phyloP scores from a whole-genome alignment of 2,113 vertebrate genomes.

The Pachyramphus minor region DNA sequence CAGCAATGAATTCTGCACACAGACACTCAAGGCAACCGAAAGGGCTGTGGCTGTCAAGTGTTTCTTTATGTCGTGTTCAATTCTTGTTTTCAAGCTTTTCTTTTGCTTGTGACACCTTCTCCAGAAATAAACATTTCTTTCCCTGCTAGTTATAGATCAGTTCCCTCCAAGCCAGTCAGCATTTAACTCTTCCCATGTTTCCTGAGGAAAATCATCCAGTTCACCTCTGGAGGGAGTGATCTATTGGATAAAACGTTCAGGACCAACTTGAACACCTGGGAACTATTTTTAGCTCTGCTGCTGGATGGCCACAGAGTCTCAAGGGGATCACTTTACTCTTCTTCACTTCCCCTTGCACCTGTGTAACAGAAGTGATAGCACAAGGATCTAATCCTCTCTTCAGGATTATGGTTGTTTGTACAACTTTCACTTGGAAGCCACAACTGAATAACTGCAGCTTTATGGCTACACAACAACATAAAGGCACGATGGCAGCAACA shows the following conservation, averaged over 20 bases:
- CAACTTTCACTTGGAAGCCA: not conserved
- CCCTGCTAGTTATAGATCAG: not conserved
- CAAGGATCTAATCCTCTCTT: not conserved
- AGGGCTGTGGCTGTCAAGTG: not conserved
- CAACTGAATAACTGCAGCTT: not conserved
- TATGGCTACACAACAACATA: not conserved
- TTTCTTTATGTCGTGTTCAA: not conserved
- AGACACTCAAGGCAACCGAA: not conserved
- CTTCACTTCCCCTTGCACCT: not conserved
- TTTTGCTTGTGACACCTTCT: not conserved
- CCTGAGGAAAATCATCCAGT: not conserved
- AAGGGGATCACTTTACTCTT: not conserved
- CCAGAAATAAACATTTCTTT: not conserved
- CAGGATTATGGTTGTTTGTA: not conserved
- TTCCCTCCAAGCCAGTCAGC: not conserved
- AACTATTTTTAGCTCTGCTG: not conserved
- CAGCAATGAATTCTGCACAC: not conserved
- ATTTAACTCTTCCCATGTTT: not conserved
- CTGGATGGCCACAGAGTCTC: not conserved
- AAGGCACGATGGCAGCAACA: fast-evolving
- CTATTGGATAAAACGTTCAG: not conserved
- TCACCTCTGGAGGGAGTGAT: not conserved
- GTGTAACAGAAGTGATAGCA: not conserved
- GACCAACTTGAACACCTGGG: not conserved
- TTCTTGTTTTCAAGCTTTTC: not conserved